phyloP scores from a whole-genome alignment of 2,888 invertebrate genomes.

The Ctena decussata region DNA sequence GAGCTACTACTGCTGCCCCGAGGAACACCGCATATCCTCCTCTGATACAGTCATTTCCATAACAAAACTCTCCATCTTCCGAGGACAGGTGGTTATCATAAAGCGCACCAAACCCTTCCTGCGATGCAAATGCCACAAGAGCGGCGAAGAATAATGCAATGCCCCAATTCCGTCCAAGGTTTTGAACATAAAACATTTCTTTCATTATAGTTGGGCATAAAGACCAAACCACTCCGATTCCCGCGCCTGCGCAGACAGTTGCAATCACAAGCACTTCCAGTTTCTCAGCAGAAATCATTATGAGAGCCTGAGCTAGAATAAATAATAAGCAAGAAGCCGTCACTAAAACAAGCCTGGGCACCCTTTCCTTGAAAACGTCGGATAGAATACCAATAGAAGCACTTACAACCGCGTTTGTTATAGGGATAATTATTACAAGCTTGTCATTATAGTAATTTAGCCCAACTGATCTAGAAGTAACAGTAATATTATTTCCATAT shows the following conservation, averaged over 20 bases:
- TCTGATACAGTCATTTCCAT: conserved; percentile 63
- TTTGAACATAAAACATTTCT: conserved; percentile 63
- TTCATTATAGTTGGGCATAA: conserved; percentile 66
- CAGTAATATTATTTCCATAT: conserved; percentile 66
- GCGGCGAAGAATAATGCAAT: conserved; percentile 60
- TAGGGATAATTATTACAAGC: conserved; percentile 63
- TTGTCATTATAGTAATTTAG: conserved; percentile 50
- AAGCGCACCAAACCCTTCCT: conserved; percentile 64
- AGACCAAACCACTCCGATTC: conserved; percentile 62
- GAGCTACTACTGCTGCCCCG: conserved; percentile 34
- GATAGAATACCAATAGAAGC: conserved; percentile 60
- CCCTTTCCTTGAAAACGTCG: conserved; percentile 56
- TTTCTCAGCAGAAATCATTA: conserved; percentile 42
- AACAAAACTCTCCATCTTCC: conserved; percentile 32
- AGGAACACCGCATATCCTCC: conserved; percentile 56
- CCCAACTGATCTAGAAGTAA: conserved; percentile 50
- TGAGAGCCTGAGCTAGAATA: conserved; percentile 39
- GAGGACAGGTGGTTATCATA: conserved; percentile 54
- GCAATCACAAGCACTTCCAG: conserved; percentile 51
- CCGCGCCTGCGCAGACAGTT: conserved; percentile 62
- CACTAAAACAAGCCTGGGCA: conserved; percentile 62
- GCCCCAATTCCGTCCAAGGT: conserved; percentile 72
- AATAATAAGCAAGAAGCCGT: conserved; percentile 41
- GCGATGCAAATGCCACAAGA: conserved; percentile 56
- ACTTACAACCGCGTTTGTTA: conserved; percentile 65